Evolutionary conservation across 2,888 invertebrate genomes (phyloP), one percentile per base, ranked within the genome.

Genomic region (Diadromus collaris): DNA sequence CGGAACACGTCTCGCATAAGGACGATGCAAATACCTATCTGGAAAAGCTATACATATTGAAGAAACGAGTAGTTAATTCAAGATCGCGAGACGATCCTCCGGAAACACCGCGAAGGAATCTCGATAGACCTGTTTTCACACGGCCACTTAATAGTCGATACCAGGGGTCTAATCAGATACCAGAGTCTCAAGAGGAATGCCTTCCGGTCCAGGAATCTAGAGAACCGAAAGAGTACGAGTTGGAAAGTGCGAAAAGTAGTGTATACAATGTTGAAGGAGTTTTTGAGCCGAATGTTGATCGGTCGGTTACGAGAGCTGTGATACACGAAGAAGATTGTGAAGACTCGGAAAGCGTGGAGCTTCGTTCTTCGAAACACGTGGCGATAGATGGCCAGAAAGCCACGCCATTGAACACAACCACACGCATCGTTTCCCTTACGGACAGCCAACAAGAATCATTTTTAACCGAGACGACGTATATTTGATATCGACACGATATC

Each of bases 1-100:
- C 92, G 76, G 94, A 94, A 73, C 93, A 94, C 76, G 91, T 92
- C 16, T 92, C 92, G 3, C 93, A 93, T 58, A 92, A 92, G 46
- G 90, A 91, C 6, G 92, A 93, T 54, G 94, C 93, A 0, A 90
- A 91, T 69, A 92, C 92, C 61, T 94, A 93, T 85, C 87, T 93
- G 56, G 91, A 92, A 10, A 91, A 92, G 13, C 93, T 96, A 44
- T 91, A 90, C 27, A 34, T 70, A 0, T 61, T 89, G 9, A 85
- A 83, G 19, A 81, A 48, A 38, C 74, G 69, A n/a, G 41, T 9
- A 1, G 19, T 46, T 0, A 60, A 41, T 9, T 27, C 77, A 41
- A 72, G 60, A 51, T 29, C 76, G 10, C 69, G 73, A 24, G 70
- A 79, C 10, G 78, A 84, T 1, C 81, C 84, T 4, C 89, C 90